A percentile compares a stretch with the other conserved stretches of the same genome.
Conservation (phyloP, 2,888 invertebrate genomes). For the Colostygia pectinataria region DNA sequence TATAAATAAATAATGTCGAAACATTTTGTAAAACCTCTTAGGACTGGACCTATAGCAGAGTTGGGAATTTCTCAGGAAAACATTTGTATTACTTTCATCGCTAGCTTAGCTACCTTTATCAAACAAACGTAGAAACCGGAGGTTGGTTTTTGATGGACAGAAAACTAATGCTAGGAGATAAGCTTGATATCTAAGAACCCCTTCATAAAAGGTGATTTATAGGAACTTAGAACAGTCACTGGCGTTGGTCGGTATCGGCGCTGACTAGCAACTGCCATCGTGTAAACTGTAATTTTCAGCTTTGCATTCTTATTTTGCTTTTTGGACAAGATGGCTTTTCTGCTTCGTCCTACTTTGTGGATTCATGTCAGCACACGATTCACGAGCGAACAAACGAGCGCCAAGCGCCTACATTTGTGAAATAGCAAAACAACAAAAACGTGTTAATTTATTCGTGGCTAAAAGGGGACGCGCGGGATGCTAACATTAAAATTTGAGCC, state of each 20-base stretch:
- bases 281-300: slow-evolving; percentile 1
- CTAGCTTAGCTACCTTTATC: background rate
- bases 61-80: background rate
- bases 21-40: background rate
- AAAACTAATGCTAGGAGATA: too few species aligned
- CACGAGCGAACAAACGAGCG: slow-evolving; percentile 13
- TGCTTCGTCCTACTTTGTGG: slow-evolving; percentile 25
- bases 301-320: slow-evolving; percentile 14
- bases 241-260: background rate
- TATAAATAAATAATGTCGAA: slow-evolving; percentile 1
- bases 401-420: slow-evolving; percentile 42
- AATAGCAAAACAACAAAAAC: slow-evolving; percentile 55
- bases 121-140: too few species aligned
- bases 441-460: slow-evolving; percentile 73
- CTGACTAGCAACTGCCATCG: background rate
- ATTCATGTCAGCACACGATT: slow-evolving; percentile 22
- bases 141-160: too few species aligned
- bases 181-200: too few species aligned
- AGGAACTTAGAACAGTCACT: too few species aligned
- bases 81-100: too few species aligned
- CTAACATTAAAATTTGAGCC: slow-evolving; percentile 80
- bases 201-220: too few species aligned
- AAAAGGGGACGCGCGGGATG: slow-evolving; percentile 55
- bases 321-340: slow-evolving; percentile 17
- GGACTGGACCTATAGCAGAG: background rate